Percentiles rank a stretch among this genome's conserved stretches.
Evolutionary conservation across 2,797 vertebrate species (phyloP).

Genomic region (Ficedula albicollis): DNA sequence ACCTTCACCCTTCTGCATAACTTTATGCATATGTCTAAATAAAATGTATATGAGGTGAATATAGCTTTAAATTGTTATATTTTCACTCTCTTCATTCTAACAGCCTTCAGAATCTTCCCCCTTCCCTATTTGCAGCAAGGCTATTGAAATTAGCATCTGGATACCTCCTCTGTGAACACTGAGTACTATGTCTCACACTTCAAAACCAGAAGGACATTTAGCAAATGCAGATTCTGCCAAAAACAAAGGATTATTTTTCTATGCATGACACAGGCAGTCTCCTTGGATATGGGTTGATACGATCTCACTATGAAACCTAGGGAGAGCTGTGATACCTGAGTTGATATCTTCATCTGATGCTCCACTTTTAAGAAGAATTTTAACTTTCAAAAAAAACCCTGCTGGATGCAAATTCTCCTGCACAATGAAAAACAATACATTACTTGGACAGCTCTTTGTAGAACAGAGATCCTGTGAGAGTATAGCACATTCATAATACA

Average conservation of each 20-base stretch:
- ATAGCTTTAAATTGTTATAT: not conserved
- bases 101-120: not conserved
- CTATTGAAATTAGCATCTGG: not conserved
- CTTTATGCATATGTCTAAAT: not conserved
- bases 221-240: not conserved
- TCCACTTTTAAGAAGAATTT: constrained; percentile 83
- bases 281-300: not conserved
- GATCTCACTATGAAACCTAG: not conserved
- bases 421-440: constrained; percentile 53
- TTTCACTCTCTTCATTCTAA: not conserved
- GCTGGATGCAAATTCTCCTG: constrained; percentile 82
- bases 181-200: not conserved
- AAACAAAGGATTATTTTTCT: not conserved
- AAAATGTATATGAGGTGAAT: not conserved
- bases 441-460: constrained; percentile 37
- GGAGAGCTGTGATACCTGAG: constrained; percentile 77
- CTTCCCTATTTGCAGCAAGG: not conserved
- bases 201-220: not conserved
- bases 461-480: not conserved
- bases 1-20: not conserved
- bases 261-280: not conserved
- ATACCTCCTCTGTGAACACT: not conserved
- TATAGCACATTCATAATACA: not conserved
- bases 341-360: constrained; percentile 79
- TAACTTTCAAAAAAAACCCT: constrained; percentile 88